phyloP scores from a whole-genome alignment of 2,888 invertebrate species.

The Acanthopleura granulata region DNA sequence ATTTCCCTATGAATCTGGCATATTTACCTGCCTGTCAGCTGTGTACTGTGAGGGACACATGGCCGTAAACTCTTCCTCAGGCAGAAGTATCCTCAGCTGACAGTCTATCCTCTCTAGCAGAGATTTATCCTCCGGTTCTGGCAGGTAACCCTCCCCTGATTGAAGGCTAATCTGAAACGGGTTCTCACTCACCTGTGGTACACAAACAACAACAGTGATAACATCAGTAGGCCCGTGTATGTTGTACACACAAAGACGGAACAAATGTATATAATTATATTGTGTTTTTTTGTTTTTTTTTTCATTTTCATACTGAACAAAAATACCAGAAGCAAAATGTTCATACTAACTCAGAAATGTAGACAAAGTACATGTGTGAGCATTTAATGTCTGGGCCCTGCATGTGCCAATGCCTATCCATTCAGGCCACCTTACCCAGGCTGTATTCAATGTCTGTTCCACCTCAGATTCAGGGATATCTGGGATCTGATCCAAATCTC shows the following conservation, averaged over 20 bases:
- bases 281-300: too few relatives aligned
- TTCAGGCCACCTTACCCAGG: too few relatives aligned
- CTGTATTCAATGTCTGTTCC: too few relatives aligned
- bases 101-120: slow-evolving; percentile 55
- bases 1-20: too few relatives aligned
- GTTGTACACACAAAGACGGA: too few relatives aligned
- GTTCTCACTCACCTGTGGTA: slow-evolving; percentile 28
- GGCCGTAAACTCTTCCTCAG: slow-evolving; percentile 54
- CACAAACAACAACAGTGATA: not conserved
- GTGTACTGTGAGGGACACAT: slow-evolving; percentile 20
- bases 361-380: too few relatives aligned
- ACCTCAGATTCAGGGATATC: slow-evolving; percentile 29
- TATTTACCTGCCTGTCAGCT: not conserved
- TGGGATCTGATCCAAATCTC: slow-evolving; percentile 56
- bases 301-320: not conserved
- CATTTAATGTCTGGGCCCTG: too few relatives aligned
- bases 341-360: too few relatives aligned
- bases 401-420: too few relatives aligned
- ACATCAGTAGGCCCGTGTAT: too few relatives aligned
- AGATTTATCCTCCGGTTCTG: slow-evolving; percentile 46
- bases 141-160: slow-evolving; percentile 58
- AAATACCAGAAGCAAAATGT: too few relatives aligned
- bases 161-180: slow-evolving; percentile 47
- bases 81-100: slow-evolving; percentile 53
- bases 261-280: too few relatives aligned